Base-by-base conservation (phyloP, 2,113 vertebrate genomes). In the Osmerus eperlanus region DNA sequence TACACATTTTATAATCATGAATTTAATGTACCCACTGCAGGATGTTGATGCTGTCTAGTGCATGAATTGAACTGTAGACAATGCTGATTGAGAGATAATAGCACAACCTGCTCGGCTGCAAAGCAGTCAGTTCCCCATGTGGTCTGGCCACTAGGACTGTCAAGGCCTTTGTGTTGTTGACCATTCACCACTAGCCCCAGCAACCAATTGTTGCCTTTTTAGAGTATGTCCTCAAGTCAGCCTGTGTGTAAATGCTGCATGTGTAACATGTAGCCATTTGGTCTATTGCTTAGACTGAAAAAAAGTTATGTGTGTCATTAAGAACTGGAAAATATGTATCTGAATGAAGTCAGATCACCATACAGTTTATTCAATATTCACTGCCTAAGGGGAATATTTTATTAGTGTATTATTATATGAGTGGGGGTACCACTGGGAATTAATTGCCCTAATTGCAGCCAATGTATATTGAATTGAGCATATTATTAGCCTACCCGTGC, bases 51-150 rank as follows among this genome's bases (percentile, higher is more conserved):
- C 32, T 4, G 72, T 47, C 41, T 12, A 47, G 41, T 47, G 41
- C 2, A 12, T 47, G 12, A 2, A 47, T 2, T 47, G 41, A 47
- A 47, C 41, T 47, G 41, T 47, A 47, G 9, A 47, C 9, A 11
- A 2, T 66, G 77, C 82, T 74, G 82, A 87, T 83, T 82, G 87
- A 84, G 81, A 75, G 80, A 84, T 84, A 79, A 80, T 80, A 75
- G 80, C 78, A 80, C 75, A 78, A 73, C 78, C 84, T 85, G 85
- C 84, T 77, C 82, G 85, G 74, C 88, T 85, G 84, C 67, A 69
- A n/a, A 77, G 83, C 84, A 83, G 85, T 78, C 78, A 74, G 81
- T 85, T 72, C 77, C 83, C 83, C 84, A 84, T 72, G 77, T 78
- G 81, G 75, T 83, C 80, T 78, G 79, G 81, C 81, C 74, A 47